Evolutionary conservation across 2,113 vertebrate genomes (phyloP), one percentile per base, ranked within the genome.

Genomic region (Cebidichthys violaceus): DNA sequence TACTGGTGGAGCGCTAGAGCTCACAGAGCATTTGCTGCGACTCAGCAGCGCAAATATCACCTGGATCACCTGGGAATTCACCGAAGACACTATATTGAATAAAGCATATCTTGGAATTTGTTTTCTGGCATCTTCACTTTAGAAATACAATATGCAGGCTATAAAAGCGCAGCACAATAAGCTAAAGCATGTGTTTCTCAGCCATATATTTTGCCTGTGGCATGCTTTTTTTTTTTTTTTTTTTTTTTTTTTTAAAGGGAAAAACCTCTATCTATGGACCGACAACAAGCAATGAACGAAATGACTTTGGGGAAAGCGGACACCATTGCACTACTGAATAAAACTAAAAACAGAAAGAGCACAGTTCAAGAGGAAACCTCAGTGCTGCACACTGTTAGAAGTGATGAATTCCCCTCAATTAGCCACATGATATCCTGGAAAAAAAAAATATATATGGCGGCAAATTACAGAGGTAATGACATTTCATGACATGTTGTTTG

Each of bases 111-210:
- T 75, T 37, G 74, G 83, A 74, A 73, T 90, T 83, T 82, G 59
- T 77, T 83, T 76, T 67, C 81, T 83, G 81, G 79, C 64, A 24
- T 86, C 70, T 69, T 88, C 35, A 79, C 67, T 68, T 71, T 20
- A 87, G 79, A 68, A 86, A 84, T 52, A 60, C 85, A 90, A 84
- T 82, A 87, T 75, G 71, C 20, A 31, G 80, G 75, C 59, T 85
- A 62, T 67, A 60, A 78, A 77, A 77, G 43, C 60, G 20, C 81
- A 41, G 55, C 65, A 47, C 73, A 10, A 37, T 85, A 82, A 87
- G 70, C 70, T 69, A 50, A 68, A 90, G 75, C 78, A 85, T 81
- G 62, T 86, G 77, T 81, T 75, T 68, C 70, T 79, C 41, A 69
- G 71, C 13, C 65, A 52, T 75, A 69, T 60, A 79, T 64, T 65